These are phyloP conservation scores for Dione vanillae DNA, from an alignment of 2,888 invertebrate species.

Conservation along the genomic window DNA sequence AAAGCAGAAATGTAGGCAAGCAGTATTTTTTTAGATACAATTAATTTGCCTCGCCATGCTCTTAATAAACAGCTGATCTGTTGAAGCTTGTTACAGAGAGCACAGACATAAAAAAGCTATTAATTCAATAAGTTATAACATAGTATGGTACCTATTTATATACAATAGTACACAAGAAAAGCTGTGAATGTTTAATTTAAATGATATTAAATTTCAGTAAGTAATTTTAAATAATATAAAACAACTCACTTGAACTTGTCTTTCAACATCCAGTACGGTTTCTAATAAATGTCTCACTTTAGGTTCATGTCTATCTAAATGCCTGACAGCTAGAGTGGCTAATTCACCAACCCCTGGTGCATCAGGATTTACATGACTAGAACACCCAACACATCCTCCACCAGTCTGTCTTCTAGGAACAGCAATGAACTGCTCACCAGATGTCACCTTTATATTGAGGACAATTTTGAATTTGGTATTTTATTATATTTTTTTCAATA, in stretches of 20 bases:
- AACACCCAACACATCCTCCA: conserved; percentile 79
- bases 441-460: conserved; percentile 64
- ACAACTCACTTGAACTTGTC: conserved; percentile 80
- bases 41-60: no score
- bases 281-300: conserved; percentile 68
- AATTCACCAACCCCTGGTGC: conserved; percentile 80
- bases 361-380: conserved; percentile 76
- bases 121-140: no score
- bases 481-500: neutral
- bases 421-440: conserved; percentile 82
- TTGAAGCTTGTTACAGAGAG: no score
- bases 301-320: conserved; percentile 71
- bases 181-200: no score
- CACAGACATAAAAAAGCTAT: no score
- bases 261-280: conserved; percentile 78
- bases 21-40: no score
- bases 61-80: no score
- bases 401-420: conserved; percentile 62
- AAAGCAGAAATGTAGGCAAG: no score
- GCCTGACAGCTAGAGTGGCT: conserved; percentile 75
- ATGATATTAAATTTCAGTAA: neutral
- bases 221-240: neutral
- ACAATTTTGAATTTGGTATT: neutral
- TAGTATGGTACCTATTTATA: no score
- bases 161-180: no score